A percentile compares a stretch with the other conserved stretches of the same genome.
Evolutionary conservation across 2,888 invertebrate species (phyloP).

Genomic region (Lochmaea capreae): DNA sequence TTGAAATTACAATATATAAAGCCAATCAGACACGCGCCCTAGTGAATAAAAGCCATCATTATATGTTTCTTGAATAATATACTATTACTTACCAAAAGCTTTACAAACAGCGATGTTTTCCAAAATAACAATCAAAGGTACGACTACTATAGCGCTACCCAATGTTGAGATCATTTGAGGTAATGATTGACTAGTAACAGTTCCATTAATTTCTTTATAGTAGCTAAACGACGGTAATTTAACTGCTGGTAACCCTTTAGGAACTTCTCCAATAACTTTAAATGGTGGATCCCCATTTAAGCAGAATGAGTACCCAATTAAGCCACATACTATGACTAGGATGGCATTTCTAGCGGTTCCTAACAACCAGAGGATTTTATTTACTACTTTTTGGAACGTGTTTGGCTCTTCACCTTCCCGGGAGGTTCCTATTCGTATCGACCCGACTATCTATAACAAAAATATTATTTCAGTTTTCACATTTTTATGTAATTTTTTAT

Average conservation of each 20-base stretch:
- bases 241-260: conserved; percentile 78
- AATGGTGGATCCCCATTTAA: conserved; percentile 71
- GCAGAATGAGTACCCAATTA: conserved; percentile 76
- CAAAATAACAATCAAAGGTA: conserved; percentile 88
- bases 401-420: conserved; percentile 62
- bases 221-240: conserved; percentile 77
- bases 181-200: conserved; percentile 65
- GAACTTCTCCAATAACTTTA: conserved; percentile 79
- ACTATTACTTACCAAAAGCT: conserved; percentile 79
- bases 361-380: conserved; percentile 79
- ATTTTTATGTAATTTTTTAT: no score
- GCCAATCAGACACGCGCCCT: no score
- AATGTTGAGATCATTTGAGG: conserved; percentile 84
- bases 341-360: conserved; percentile 88
- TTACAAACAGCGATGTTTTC: conserved; percentile 95
- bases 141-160: conserved; percentile 86
- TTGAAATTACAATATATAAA: no score
- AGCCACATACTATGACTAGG: conserved; percentile 80
- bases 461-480: not conserved
- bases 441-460: conserved; percentile 72
- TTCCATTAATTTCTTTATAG: conserved; percentile 67
- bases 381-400: conserved; percentile 66
- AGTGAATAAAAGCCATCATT: no score
- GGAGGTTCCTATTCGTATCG: conserved; percentile 72
- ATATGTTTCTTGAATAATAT: not conserved